Percentiles rank a stretch among this genome's conserved stretches.
These are phyloP conservation scores for Catharus bicknelli DNA, from an alignment of 2,113 vertebrate genomes.

Conservation along the genomic window DNA sequence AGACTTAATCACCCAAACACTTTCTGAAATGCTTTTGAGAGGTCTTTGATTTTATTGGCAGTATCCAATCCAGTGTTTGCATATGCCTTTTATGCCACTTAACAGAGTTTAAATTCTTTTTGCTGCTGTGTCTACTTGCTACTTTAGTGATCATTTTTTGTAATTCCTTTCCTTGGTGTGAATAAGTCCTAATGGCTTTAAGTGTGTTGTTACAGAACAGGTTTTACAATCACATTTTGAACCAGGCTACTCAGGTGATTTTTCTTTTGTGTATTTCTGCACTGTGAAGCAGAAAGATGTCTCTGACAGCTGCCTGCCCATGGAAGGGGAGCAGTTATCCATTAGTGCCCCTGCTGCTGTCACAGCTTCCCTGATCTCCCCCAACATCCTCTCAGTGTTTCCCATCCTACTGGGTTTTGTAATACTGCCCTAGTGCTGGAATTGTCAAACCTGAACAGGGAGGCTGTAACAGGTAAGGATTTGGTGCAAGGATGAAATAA, in stretches of 20 bases:
- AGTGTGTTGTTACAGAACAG: neutral
- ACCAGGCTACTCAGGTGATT: neutral
- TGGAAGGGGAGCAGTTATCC: neutral
- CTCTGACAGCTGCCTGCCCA: neutral
- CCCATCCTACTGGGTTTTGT: neutral
- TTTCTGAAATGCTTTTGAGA: neutral
- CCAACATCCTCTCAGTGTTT: rapidly evolving
- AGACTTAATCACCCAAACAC: neutral
- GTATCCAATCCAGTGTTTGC: neutral
- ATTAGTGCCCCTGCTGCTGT: neutral
- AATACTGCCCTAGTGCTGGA: neutral
- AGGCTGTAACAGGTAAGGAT: neutral
- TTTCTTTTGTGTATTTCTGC: neutral
- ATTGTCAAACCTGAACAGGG: neutral
- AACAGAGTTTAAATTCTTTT: neutral
- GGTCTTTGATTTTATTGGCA: neutral
- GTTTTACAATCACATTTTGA: neutral
- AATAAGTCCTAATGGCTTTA: neutral
- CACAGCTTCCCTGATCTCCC: neutral
- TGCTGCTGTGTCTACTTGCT: neutral
- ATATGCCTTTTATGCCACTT: neutral
- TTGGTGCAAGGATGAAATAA: neutral
- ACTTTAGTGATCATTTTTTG: neutral
- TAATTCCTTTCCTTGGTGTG: neutral
- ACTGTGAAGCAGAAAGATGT: neutral